Evolutionary conservation across 2,888 invertebrate species (phyloP), one percentile per base, ranked within the genome.

Genomic region (Archips xylosteana): DNA sequence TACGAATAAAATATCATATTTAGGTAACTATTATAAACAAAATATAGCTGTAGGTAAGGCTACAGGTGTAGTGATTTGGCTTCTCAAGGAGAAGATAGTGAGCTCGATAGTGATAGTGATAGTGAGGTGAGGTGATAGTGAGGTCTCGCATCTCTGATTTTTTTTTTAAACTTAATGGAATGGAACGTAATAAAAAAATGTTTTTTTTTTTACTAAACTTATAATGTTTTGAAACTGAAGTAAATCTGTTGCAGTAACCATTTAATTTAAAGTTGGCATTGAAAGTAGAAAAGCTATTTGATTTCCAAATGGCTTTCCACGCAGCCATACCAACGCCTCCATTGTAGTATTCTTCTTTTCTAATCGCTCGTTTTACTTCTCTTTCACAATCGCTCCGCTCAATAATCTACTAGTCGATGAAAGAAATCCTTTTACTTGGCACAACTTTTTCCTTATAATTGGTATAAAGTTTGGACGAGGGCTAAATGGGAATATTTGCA

Each of bases 381-480:
- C 13, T 34, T 61, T 61, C 34, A 42, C 34, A 42, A 72, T 67
- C 62, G 57, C 34, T 54, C 34, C 13, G 9, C 62, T 47, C 47
- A 62, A 59, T 64, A 64, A 67, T 42, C 63, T 32, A 49, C 13
- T 32, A 57, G 13, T 36, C 42, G 36, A 39, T 39, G 39, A 63
- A 63, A 49, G 23, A 73, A 73, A 69, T 73, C 32, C 49, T 65
- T 74, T 54, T 51, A 15, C 60, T 60, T 69, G 32, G 36, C 49
- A 3, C 45, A 69, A 59, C 42, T 64, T 72, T 49, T 57, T 45
- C 62, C 65, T 69, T 74, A 74, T 74, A 74, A 69, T 70, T 74
- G 70, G 65, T 70, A 65, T 65, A 69, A 69, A 69, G 64, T 73
- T 73, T 23, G 39, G 60, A 15, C n/a, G 8, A 12, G 45, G 15